Conservation (phyloP, 2,797 vertebrate species). For the Crocidura indochinensis region DNA sequence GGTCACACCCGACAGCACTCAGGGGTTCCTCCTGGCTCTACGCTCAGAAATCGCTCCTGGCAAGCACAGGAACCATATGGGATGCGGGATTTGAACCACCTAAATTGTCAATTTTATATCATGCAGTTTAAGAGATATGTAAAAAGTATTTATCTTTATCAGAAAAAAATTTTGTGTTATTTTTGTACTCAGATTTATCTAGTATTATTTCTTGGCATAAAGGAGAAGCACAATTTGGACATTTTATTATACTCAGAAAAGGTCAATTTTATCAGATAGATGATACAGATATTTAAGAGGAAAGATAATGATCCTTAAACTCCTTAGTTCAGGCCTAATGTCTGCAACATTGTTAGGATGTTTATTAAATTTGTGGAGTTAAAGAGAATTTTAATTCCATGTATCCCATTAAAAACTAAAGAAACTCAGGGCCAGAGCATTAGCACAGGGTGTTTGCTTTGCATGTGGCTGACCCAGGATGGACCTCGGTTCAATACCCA, state of each 20-base stretch:
- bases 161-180: slow-evolving; percentile 2
- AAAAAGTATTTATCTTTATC: background rate
- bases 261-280: background rate
- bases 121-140: slow-evolving; percentile 11
- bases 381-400: slow-evolving; percentile 56
- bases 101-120: slow-evolving; percentile 38
- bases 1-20: too few species aligned
- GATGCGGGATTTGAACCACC: too few species aligned
- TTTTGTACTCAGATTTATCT: slow-evolving; percentile 6
- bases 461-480: too few species aligned
- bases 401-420: background rate
- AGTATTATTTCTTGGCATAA: slow-evolving; percentile 45
- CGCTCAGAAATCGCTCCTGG: too few species aligned
- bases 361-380: slow-evolving; percentile 37
- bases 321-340: background rate
- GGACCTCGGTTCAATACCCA: too few species aligned
- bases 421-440: too few species aligned
- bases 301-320: slow-evolving; percentile 34
- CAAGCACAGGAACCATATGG: too few species aligned
- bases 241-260: slow-evolving; percentile 52
- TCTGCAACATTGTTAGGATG: background rate
- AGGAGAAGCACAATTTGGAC: slow-evolving; percentile 4
- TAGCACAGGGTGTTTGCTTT: too few species aligned
- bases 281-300: background rate
- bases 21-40: too few species aligned